A percentile compares a stretch with the other conserved stretches of the same genome.
phyloP scores from a whole-genome alignment of 2,113 vertebrate genomes.

The Proterorhinus semilunaris region DNA sequence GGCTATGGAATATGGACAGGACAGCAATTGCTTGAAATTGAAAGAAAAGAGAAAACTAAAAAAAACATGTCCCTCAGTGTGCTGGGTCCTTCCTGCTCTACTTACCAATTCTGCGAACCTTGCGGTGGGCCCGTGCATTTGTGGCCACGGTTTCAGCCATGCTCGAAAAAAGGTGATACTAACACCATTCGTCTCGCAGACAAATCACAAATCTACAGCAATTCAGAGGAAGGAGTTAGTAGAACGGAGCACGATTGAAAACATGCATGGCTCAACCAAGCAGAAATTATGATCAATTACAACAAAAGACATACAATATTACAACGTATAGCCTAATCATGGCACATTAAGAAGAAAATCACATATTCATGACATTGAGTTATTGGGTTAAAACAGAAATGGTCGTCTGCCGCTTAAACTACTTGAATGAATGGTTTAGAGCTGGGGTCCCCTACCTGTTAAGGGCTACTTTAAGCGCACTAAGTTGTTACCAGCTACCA shows the following conservation, averaged over 20 bases:
- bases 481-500: background rate
- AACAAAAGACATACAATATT: background rate
- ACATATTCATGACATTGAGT: background rate
- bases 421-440: too few relatives aligned
- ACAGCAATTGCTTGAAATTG: background rate
- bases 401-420: background rate
- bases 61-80: background rate
- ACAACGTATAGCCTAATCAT: background rate
- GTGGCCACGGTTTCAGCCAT: constrained; percentile 84
- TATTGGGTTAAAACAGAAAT: background rate
- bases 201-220: constrained; percentile 91
- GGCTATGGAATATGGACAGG: background rate
- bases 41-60: background rate
- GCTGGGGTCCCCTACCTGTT: background rate
- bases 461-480: background rate
- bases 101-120: constrained; percentile 88
- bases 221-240: constrained; percentile 87
- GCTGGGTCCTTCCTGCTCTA: constrained; percentile 46
- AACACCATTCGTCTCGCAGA: constrained; percentile 83
- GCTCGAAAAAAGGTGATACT: constrained; percentile 85
- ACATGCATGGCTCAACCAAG: constrained; percentile 74
- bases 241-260: constrained; percentile 73
- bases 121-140: constrained; percentile 63
- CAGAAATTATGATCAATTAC: constrained; percentile 58
- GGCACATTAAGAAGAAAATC: background rate